Evolutionary conservation across 2,888 invertebrate species (phyloP).

Genomic region (Acronicta alni): DNA sequence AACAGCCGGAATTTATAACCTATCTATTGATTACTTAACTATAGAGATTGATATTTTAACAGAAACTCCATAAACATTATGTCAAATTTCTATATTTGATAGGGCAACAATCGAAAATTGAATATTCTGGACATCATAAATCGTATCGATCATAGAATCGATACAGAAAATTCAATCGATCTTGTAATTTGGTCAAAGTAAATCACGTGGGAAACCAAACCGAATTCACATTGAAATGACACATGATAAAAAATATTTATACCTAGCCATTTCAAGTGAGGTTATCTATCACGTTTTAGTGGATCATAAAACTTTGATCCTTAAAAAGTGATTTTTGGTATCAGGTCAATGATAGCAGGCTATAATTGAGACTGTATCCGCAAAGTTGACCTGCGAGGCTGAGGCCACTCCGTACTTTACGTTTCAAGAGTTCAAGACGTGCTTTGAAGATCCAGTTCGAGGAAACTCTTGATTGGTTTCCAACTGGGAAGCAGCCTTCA

Average conservation of each 20-base stretch:
- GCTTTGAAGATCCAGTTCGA: slow-evolving; percentile 27
- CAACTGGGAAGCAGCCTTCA: neutral
- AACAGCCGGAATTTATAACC: too few species aligned
- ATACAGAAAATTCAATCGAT: too few species aligned
- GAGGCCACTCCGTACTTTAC: slow-evolving; percentile 31
- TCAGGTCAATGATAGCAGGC: slow-evolving; percentile 31
- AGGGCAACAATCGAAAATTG: too few species aligned
- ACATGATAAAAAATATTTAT: slow-evolving; percentile 1
- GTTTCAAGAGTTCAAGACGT: slow-evolving; percentile 25
- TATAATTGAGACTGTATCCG: slow-evolving; percentile 24
- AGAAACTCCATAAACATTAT: too few species aligned
- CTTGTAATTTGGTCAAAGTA: neutral
- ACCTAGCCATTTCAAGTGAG: slow-evolving; percentile 4
- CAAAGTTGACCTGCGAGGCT: slow-evolving; percentile 25
- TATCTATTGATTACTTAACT: too few species aligned
- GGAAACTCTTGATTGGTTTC: neutral
- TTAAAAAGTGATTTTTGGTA: slow-evolving; percentile 18
- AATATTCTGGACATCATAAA: too few species aligned
- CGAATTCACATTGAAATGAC: neutral
- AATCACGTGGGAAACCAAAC: neutral
- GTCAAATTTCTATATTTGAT: too few species aligned
- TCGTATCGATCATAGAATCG: too few species aligned
- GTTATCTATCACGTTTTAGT: slow-evolving; percentile 18
- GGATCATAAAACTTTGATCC: slow-evolving; percentile 27
- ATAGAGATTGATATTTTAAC: too few species aligned